Evolutionary conservation across 2,113 vertebrate species (phyloP).

Genomic region (Mesocricetus auratus): DNA sequence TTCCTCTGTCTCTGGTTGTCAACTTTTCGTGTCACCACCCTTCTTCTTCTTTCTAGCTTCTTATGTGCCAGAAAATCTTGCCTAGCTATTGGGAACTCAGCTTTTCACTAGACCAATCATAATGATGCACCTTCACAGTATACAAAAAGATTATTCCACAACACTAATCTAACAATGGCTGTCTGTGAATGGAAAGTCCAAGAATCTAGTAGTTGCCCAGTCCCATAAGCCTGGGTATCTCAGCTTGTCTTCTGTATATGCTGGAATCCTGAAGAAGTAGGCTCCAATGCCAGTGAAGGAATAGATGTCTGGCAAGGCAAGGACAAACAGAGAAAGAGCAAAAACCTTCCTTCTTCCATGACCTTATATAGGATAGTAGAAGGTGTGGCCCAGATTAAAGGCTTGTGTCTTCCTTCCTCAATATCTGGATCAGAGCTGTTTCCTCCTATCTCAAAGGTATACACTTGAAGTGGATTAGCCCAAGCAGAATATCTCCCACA

Average conservation of each 20-base stretch:
- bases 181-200: neutral
- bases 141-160: too few species aligned
- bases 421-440: neutral
- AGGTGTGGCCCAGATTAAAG: neutral
- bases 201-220: neutral
- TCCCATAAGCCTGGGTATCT: neutral
- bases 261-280: neutral
- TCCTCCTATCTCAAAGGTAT: neutral
- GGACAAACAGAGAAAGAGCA: neutral
- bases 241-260: neutral
- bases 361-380: neutral
- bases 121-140: too few species aligned
- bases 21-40: too few species aligned
- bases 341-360: neutral
- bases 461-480: neutral
- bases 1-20: too few species aligned
- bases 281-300: neutral
- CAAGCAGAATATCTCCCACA: neutral
- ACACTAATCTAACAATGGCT: neutral
- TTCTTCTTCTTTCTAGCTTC: too few species aligned
- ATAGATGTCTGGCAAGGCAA: neutral
- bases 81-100: too few species aligned
- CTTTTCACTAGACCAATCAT: too few species aligned
- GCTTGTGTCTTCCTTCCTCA: neutral
- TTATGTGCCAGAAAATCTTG: too few species aligned